Evolutionary conservation across 2,797 vertebrate genomes (phyloP).

Genomic region (Uromys caudimaculatus): DNA sequence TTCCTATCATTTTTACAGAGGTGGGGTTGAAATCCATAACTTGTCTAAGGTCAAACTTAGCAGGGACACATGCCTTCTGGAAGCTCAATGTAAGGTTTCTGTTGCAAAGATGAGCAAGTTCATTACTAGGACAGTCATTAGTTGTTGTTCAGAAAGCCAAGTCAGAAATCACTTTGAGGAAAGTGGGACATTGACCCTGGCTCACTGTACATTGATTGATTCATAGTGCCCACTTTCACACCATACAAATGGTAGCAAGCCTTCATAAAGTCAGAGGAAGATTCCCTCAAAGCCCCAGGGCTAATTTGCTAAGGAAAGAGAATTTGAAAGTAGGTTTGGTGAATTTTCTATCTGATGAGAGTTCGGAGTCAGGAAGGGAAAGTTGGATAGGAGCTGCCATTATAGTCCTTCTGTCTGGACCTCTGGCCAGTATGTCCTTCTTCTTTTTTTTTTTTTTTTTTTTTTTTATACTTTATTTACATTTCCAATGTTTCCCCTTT

Average conservation of each 20-base stretch:
- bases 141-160: neutral
- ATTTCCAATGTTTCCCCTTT: no score
- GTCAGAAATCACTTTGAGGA: neutral
- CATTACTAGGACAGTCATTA: neutral
- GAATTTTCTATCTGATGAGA: neutral
- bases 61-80: neutral
- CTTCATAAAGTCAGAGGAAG: neutral
- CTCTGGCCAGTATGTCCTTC: constrained; percentile 66
- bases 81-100: neutral
- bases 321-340: neutral
- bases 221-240: neutral
- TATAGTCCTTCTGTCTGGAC: constrained; percentile 51
- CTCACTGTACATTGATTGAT: neutral
- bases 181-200: neutral
- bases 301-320: neutral
- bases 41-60: neutral
- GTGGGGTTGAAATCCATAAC: neutral
- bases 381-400: neutral
- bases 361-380: neutral
- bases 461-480: no score
- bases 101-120: neutral
- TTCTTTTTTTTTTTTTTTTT: no score
- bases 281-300: neutral
- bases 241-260: neutral
- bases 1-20: neutral